These are phyloP conservation scores for Euleptes europaea DNA, from an alignment of 2,113 vertebrate genomes.

Conservation along the genomic window DNA sequence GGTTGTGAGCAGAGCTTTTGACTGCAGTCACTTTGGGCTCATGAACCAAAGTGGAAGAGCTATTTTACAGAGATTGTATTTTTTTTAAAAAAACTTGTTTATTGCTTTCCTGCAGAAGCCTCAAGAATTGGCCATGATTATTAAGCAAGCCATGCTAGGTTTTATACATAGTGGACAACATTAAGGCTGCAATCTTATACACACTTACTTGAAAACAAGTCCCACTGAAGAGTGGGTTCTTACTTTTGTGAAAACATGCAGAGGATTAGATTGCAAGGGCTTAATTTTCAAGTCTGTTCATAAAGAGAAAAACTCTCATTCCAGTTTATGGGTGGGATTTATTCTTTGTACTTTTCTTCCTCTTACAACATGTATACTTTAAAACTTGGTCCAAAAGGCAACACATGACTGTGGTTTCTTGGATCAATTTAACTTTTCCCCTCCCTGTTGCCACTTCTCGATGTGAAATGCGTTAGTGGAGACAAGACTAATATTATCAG, in stretches of 20 bases:
- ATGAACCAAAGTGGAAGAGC: neutral
- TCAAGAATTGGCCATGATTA: neutral
- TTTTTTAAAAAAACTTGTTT: neutral
- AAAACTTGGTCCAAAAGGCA: too few relatives aligned
- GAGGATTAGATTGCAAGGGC: too few relatives aligned
- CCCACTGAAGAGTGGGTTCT: too few relatives aligned
- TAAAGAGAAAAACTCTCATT: neutral
- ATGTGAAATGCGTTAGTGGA: neutral
- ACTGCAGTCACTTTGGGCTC: too few relatives aligned
- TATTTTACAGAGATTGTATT: neutral
- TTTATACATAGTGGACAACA: neutral
- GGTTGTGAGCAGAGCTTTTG: too few relatives aligned
- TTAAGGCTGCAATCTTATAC: too few relatives aligned
- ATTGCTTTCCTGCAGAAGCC: neutral
- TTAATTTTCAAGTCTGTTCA: neutral
- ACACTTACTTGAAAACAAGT: too few relatives aligned
- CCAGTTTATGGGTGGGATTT: neutral
- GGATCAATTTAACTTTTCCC: neutral
- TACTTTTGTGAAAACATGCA: too few relatives aligned
- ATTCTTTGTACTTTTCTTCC: too few relatives aligned
- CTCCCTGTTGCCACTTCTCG: neutral
- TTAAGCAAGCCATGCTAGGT: neutral
- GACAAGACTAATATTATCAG: accelerated
- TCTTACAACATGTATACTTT: neutral
- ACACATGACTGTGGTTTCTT: neutral